Evolutionary conservation across 2,888 invertebrate species (phyloP).

Genomic region (Drepana falcataria): DNA sequence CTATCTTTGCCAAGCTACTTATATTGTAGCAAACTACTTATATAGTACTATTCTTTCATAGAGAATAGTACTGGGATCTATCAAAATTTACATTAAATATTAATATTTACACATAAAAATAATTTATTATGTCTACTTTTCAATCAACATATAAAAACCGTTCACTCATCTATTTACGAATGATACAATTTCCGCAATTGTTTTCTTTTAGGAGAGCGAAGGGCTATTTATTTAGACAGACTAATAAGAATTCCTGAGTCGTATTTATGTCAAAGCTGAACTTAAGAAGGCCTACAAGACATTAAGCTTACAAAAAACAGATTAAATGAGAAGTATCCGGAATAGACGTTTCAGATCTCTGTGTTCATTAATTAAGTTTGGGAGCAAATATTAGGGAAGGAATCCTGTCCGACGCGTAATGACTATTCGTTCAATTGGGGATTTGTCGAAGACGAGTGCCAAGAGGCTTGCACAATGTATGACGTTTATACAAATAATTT

Average conservation of each 20-base stretch:
- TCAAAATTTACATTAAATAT: not conserved
- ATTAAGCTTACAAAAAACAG: conserved; percentile 48
- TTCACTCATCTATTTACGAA: conserved; percentile 1
- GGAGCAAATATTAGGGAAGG: conserved; percentile 4
- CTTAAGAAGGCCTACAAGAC: conserved; percentile 50
- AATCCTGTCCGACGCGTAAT: conserved; percentile 3
- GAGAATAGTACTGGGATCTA: too few species aligned
- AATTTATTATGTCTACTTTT: too few species aligned
- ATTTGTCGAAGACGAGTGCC: not conserved
- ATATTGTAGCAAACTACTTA: too few species aligned
- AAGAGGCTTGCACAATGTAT: too few species aligned
- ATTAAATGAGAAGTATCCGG: conserved; percentile 45
- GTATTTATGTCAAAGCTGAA: conserved; percentile 60
- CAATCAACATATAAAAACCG: not conserved
- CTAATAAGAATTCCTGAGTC: conserved; percentile 68
- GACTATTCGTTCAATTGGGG: not conserved
- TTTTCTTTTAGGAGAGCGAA: conserved; percentile 32
- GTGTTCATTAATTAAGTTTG: conserved; percentile 9
- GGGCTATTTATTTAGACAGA: conserved; percentile 60
- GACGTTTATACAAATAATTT: too few species aligned
- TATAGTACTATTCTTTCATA: too few species aligned
- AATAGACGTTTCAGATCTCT: conserved; percentile 20
- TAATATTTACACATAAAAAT: too few species aligned
- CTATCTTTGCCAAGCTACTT: too few species aligned
- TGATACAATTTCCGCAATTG: conserved; percentile 13